phyloP scores from a whole-genome alignment of 2,113 vertebrate genomes.

The Hydrochoerus hydrochaeris region DNA sequence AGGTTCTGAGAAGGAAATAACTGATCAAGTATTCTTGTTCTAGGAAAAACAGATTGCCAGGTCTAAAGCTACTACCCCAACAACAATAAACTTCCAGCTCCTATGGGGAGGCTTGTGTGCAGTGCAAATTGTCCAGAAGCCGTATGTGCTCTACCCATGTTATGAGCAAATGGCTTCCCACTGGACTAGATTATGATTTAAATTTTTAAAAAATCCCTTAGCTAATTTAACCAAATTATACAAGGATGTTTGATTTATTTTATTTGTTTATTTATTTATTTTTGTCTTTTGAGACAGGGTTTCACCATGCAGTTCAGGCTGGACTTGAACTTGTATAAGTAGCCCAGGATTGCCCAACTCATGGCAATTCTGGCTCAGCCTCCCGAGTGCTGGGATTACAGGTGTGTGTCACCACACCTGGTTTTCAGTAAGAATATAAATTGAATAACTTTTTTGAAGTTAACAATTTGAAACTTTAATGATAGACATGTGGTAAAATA shows the following conservation, averaged over 20 bases:
- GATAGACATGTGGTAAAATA: conserved; percentile 30
- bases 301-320: not conserved
- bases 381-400: not conserved
- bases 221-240: conserved; percentile 50
- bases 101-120: not conserved
- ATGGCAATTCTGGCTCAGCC: not conserved
- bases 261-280: not conserved
- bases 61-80: not conserved
- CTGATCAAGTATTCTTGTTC: conserved; percentile 48
- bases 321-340: not conserved
- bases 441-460: conserved; percentile 42
- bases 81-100: conserved; percentile 44
- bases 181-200: conserved; percentile 54
- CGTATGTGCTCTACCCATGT: conserved; percentile 40
- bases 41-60: conserved; percentile 32
- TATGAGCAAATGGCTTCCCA: conserved; percentile 53
- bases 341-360: not conserved
- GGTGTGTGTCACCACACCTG: not conserved
- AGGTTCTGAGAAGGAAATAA: conserved; percentile 50
- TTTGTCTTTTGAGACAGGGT: not conserved
- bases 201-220: not conserved
- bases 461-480: conserved; percentile 56
- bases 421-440: conserved; percentile 58
- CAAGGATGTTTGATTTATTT: not conserved
- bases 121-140: conserved; percentile 60